Conservation (phyloP, 2,888 invertebrate species). For the Chelonus formosanus region DNA sequence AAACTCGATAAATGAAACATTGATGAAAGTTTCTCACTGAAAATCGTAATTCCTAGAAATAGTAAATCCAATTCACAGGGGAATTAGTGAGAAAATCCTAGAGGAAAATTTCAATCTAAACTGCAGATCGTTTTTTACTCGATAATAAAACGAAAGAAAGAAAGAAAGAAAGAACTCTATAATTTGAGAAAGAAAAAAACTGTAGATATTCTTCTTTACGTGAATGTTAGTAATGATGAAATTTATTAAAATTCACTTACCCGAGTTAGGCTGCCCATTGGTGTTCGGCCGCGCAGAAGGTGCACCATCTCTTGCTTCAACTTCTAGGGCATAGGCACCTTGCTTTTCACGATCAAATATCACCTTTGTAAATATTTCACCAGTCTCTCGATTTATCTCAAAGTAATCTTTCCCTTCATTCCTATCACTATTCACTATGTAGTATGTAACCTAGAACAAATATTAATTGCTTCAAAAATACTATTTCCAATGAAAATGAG, state of each 20-base stretch:
- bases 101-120: constrained; percentile 26
- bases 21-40: constrained; percentile 7
- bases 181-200: not conserved
- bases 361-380: constrained; percentile 93
- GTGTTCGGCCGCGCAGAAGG: constrained; percentile 96
- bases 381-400: constrained; percentile 94
- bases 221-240: constrained; percentile 5
- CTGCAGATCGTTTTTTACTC: too few relatives aligned
- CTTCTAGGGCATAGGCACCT: constrained; percentile 95
- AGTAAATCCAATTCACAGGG: constrained; percentile 40
- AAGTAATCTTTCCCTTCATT: constrained; percentile 96
- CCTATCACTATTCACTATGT: constrained; percentile 88
- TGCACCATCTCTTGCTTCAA: constrained; percentile 95
- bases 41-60: constrained; percentile 33
- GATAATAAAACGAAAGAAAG: too few relatives aligned
- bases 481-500: not conserved
- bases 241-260: constrained; percentile 68
- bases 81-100: constrained; percentile 40
- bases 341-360: constrained; percentile 98
- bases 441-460: constrained; percentile 83
- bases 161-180: not conserved
- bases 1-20: not conserved
- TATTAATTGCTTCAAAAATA: constrained; percentile 12
- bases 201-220: not conserved
- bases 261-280: constrained; percentile 94